A percentile compares a stretch with the other conserved stretches of the same genome.
Evolutionary conservation across 2,113 vertebrate species (phyloP).

Genomic region (Grammomys dolichurus): DNA sequence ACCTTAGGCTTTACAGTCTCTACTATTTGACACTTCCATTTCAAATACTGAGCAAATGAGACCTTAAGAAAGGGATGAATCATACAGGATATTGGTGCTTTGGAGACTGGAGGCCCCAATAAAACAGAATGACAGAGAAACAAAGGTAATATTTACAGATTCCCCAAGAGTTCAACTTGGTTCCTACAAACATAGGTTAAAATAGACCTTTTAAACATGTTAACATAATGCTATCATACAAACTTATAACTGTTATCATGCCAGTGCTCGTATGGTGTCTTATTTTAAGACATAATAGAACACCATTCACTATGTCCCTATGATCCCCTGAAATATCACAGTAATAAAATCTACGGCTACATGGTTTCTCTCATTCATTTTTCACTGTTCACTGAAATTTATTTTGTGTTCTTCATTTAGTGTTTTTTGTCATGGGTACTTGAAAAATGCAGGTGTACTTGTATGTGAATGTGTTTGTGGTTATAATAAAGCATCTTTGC

Average conservation of each 20-base stretch:
- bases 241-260: neutral
- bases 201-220: neutral
- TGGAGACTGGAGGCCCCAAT: neutral
- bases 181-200: neutral
- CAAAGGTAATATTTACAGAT: neutral
- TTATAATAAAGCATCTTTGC: neutral
- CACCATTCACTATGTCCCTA: neutral
- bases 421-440: neutral
- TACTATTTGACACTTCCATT: neutral
- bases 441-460: neutral
- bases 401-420: neutral
- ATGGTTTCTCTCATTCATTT: neutral
- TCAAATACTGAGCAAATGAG: neutral
- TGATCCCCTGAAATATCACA: neutral
- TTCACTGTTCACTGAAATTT: neutral
- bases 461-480: neutral
- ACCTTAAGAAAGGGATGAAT: neutral
- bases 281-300: neutral
- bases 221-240: neutral
- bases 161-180: neutral
- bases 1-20: neutral
- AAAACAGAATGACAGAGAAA: neutral
- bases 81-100: neutral
- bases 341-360: neutral
- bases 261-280: neutral